Evolutionary conservation across 2,888 invertebrate species (phyloP).

Genomic region (Xanthorhoe spadicearia): DNA sequence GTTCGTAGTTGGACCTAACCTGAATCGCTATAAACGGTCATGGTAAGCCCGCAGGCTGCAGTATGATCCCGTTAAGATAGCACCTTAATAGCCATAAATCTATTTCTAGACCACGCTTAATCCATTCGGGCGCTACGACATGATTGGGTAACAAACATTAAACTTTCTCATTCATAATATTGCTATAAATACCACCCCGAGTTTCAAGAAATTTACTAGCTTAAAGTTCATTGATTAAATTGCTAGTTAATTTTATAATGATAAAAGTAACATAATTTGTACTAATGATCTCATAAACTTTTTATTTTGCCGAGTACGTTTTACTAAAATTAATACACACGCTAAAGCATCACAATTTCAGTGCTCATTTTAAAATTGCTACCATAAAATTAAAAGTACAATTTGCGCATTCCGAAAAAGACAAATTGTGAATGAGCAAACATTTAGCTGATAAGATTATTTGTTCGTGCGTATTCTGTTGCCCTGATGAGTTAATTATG

Average conservation of each 20-base stretch:
- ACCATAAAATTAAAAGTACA: slow-evolving; percentile 8
- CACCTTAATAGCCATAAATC: background rate
- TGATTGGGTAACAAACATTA: background rate
- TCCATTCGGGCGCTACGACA: background rate
- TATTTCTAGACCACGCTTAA: background rate
- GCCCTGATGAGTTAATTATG: slow-evolving; percentile 25
- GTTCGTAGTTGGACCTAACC: too few relatives aligned
- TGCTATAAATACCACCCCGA: background rate
- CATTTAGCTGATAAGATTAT: slow-evolving; percentile 36
- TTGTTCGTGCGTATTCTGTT: slow-evolving; percentile 22
- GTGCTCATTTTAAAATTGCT: background rate
- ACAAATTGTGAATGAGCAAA: slow-evolving; percentile 49
- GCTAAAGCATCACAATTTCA: background rate
- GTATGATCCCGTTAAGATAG: too few relatives aligned
- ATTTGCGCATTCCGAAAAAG: slow-evolving; percentile 38
- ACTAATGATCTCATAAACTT: too few relatives aligned
- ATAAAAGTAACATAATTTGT: too few relatives aligned
- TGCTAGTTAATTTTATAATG: too few relatives aligned
- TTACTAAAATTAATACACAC: too few relatives aligned
- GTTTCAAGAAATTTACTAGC: background rate
- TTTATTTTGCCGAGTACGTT: too few relatives aligned
- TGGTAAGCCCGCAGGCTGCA: too few relatives aligned
- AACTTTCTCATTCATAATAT: background rate
- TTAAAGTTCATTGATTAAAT: background rate
- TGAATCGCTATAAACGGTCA: too few relatives aligned